phyloP scores from a whole-genome alignment of 2,888 invertebrate genomes.

The Drosophila lutescens region DNA sequence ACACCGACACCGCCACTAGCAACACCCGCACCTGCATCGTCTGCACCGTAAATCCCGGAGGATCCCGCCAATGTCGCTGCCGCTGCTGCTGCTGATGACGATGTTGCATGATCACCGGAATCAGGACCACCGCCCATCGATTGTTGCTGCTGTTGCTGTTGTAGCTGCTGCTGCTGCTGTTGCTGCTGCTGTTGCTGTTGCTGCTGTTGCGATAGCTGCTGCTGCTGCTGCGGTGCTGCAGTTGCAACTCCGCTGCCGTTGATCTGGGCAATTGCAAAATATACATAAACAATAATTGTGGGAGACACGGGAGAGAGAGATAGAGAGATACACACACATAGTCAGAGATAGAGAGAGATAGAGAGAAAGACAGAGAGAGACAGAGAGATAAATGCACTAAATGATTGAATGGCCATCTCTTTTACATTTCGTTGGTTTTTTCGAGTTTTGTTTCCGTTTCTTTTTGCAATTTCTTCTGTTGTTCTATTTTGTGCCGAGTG shows the following conservation, averaged over 20 bases:
- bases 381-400: slow-evolving; percentile 76
- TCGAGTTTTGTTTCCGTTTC: slow-evolving; percentile 14
- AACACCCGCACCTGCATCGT: slow-evolving; percentile 73
- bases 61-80: slow-evolving; percentile 24
- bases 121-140: slow-evolving; percentile 5
- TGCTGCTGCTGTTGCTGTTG: slow-evolving; percentile 21
- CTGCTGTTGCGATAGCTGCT: slow-evolving; percentile 5
- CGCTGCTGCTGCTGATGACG: slow-evolving; percentile 10
- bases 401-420: slow-evolving; percentile 65
- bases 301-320: slow-evolving; percentile 59
- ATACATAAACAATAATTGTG: slow-evolving; percentile 74
- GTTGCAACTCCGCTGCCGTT: slow-evolving; percentile 68
- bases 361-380: slow-evolving; percentile 50
- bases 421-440: slow-evolving; percentile 21
- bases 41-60: slow-evolving; percentile 67
- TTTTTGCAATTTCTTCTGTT: slow-evolving; percentile 18
- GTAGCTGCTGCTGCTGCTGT: slow-evolving; percentile 23
- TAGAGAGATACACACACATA: slow-evolving; percentile 39
- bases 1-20: slow-evolving; percentile 40
- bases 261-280: slow-evolving; percentile 78
- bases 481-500: slow-evolving; percentile 31
- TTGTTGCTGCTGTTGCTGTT: slow-evolving; percentile 15
- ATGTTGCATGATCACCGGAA: slow-evolving; percentile 4
- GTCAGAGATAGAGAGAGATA: slow-evolving; percentile 43
- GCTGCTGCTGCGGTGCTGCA: slow-evolving; percentile 48